Evolutionary conservation across 2,888 invertebrate species (phyloP).

Genomic region (Drosophila suboccidentalis): DNA sequence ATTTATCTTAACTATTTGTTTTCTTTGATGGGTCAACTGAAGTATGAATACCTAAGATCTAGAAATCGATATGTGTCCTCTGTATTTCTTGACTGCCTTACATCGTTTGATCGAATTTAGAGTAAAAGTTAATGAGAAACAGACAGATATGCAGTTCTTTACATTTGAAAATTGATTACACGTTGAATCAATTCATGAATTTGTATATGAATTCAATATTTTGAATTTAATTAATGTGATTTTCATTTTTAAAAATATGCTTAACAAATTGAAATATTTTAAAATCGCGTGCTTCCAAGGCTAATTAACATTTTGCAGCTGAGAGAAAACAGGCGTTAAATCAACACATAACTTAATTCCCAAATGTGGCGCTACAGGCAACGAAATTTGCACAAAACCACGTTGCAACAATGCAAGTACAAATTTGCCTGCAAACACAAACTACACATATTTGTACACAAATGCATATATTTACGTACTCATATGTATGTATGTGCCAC

Average conservation of each 20-base stretch:
- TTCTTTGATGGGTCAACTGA: background rate
- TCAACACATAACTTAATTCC: constrained; percentile 17
- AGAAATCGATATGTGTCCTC: background rate
- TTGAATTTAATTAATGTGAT: background rate
- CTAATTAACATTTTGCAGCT: constrained; percentile 10
- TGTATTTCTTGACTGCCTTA: background rate
- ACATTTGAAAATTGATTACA: too few species aligned
- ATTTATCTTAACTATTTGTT: constrained; percentile 12
- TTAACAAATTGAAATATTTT: background rate
- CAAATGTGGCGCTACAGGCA: constrained; percentile 32
- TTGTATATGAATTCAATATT: too few species aligned
- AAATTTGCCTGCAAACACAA: constrained; percentile 12
- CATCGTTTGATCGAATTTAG: background rate
- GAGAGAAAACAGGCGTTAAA: constrained; percentile 1
- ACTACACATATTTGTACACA: background rate
- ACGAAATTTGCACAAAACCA: constrained; percentile 25
- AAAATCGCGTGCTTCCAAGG: background rate
- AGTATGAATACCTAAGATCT: background rate
- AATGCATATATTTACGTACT: background rate
- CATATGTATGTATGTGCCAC: constrained; percentile 10
- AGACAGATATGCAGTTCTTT: too few species aligned
- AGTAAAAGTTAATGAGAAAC: background rate
- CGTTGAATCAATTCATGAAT: too few species aligned
- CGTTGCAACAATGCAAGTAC: constrained; percentile 31
- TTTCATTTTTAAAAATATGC: background rate